Evolutionary conservation across 2,797 vertebrate species (phyloP), one percentile per base, ranked within the genome.

Genomic region (Rhinella marina): DNA sequence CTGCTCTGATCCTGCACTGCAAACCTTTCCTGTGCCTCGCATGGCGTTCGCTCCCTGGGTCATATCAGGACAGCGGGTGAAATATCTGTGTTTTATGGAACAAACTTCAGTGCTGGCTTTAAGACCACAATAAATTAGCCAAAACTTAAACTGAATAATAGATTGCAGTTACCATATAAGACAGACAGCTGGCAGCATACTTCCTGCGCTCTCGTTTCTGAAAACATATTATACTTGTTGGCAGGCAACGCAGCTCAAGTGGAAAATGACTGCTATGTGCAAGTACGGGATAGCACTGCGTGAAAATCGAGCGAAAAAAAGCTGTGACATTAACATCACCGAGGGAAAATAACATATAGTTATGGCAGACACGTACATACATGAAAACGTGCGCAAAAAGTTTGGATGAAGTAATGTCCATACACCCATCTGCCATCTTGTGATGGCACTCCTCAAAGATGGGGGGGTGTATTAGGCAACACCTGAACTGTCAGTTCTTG

Each of bases 11-110:
- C 56, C 41, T 70, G 82, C 62, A 56, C 85, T 61, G 75, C 56
- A 87, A 41, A 56, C 72, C 76, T 86, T 61, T 79, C 29, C 85
- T 56, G 88, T 73, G 85, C 73, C 88, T 86, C 77, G 32, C 25
- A 62, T 83, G 88, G 88, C 72, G 85, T 86, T 77, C 72, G 81
- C 73, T 61, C 88, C 48, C 72, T 72, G 88, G 88, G 88, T 87
- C 82, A 89, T 73, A 70, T 87, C 85, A 87, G 88, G 85, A 89
- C 85, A 73, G 81, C 57, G 82, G 85, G 88, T 89, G 85, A 86
- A 89, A 89, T 86, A 86, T 86, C 81, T 89, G 68, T 88, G 81
- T 73, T 89, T 86, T 80, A 78, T 89, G 85, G 88, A 86, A 80
- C 85, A 84, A 89, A 89, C 80, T 87, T 84, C 50, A 89, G 73